Percentiles rank a stretch among this genome's conserved stretches.
phyloP scores from a whole-genome alignment of 2,113 vertebrate species.

The Corvus cornix region DNA sequence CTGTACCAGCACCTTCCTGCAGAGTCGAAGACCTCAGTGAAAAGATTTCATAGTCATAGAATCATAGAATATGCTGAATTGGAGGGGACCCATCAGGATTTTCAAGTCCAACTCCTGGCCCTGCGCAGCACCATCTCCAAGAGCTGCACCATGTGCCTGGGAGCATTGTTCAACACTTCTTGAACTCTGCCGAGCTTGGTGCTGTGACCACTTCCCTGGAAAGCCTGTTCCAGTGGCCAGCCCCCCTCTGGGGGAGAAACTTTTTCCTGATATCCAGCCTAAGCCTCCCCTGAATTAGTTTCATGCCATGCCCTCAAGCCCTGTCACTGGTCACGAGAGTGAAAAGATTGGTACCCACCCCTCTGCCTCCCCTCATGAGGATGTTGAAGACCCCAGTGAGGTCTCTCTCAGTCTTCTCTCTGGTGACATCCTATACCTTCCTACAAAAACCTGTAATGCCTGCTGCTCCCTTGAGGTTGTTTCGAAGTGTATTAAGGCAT shows the following conservation, averaged over 20 bases:
- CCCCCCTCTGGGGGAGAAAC: accelerated
- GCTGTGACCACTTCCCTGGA: not conserved
- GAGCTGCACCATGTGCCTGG: not conserved
- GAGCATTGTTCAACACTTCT: not conserved
- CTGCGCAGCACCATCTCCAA: too few relatives aligned
- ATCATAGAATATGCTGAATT: not conserved
- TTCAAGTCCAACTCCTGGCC: not conserved
- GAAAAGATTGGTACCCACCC: not conserved
- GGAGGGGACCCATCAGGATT: not conserved
- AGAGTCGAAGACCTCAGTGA: not conserved
- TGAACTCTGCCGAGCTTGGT: not conserved
- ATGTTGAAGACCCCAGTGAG: not conserved
- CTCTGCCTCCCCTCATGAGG: not conserved
- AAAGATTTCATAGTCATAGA: not conserved
- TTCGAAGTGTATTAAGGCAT: not conserved
- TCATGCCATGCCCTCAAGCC: not conserved
- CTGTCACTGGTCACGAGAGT: not conserved
- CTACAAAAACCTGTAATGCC: not conserved
- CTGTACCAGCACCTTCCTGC: not conserved
- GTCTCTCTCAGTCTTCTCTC: not conserved
- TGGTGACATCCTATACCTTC: not conserved
- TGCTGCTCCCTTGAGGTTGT: not conserved
- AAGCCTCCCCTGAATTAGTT: not conserved
- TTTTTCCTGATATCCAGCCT: not conserved
- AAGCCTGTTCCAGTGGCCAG: not conserved